Conservation (phyloP, 2,113 vertebrate species). For the Gulo gulo region DNA sequence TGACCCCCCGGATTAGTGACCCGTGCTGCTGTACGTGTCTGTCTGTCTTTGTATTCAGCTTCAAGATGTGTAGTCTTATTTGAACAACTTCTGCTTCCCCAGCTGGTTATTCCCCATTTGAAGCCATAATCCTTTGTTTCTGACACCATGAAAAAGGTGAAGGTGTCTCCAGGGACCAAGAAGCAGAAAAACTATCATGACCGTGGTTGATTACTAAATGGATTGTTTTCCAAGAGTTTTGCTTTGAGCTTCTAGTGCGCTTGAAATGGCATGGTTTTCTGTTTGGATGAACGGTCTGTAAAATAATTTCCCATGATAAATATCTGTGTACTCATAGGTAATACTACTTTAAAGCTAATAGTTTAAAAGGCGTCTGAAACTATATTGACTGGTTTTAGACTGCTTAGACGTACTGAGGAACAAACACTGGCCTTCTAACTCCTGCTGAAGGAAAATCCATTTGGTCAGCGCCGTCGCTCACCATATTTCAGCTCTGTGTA, state of each 20-base stretch:
- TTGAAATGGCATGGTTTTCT: constrained; percentile 45
- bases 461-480: background rate
- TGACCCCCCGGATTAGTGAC: rapidly evolving
- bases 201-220: constrained; percentile 49
- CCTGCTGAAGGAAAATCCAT: constrained; percentile 55
- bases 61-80: background rate
- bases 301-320: constrained; percentile 37
- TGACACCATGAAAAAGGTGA: constrained; percentile 64
- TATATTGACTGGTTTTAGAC: background rate
- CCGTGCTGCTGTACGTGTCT: rapidly evolving
- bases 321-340: background rate
- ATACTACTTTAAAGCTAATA: constrained; percentile 33
- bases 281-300: constrained; percentile 30
- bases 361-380: constrained; percentile 52
- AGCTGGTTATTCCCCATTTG: constrained; percentile 1
- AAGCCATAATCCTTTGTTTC: constrained; percentile 58
- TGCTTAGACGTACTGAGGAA: background rate
- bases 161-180: constrained; percentile 59
- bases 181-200: constrained; percentile 50
- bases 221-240: constrained; percentile 57
- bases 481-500: constrained; percentile 32
- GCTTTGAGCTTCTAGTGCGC: constrained; percentile 30
- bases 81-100: constrained; percentile 11
- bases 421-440: background rate
- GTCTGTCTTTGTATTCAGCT: background rate